A percentile compares a stretch with the other conserved stretches of the same genome.
Conservation (phyloP, 1,140 invertebrate species). For the Spodoptera litura region DNA sequence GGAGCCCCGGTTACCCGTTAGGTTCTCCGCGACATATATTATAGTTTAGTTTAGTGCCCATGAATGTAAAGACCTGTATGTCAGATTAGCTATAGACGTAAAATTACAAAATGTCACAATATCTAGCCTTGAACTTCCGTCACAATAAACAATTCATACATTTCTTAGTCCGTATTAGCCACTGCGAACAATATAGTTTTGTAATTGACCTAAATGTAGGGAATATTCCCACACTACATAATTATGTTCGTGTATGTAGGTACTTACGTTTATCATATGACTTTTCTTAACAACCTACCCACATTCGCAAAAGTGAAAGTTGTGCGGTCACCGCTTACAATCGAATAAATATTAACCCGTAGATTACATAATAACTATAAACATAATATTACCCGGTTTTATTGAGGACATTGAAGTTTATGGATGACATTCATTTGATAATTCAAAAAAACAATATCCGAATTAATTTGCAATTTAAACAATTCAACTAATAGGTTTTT, state of each 20-base stretch:
- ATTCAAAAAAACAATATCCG: neutral
- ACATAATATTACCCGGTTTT: conserved; percentile 51
- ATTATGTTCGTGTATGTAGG: neutral
- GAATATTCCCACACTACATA: conserved; percentile 5
- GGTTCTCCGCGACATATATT: no score
- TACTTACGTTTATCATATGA: conserved; percentile 50
- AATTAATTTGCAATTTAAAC: neutral
- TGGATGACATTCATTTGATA: conserved; percentile 20
- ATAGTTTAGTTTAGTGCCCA: no score
- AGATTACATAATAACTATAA: conserved; percentile 71
- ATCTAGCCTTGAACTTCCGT: conserved; percentile 13
- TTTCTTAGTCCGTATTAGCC: conserved; percentile 3
- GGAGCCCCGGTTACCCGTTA: no score
- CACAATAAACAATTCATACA: conserved; percentile 3
- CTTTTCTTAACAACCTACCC: conserved; percentile 56
- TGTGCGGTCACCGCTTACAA: conserved; percentile 67
- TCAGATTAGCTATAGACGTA: neutral
- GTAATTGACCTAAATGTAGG: conserved; percentile 11
- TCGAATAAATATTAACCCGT: conserved; percentile 78
- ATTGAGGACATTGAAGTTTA: conserved; percentile 20
- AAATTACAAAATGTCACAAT: conserved; percentile 6
- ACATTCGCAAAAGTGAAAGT: conserved; percentile 76
- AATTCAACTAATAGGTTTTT: neutral
- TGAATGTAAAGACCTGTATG: neutral
- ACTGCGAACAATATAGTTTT: conserved; percentile 16